These are phyloP conservation scores for Tetrao urogallus DNA, from an alignment of 2,113 vertebrate species.

Conservation along the genomic window DNA sequence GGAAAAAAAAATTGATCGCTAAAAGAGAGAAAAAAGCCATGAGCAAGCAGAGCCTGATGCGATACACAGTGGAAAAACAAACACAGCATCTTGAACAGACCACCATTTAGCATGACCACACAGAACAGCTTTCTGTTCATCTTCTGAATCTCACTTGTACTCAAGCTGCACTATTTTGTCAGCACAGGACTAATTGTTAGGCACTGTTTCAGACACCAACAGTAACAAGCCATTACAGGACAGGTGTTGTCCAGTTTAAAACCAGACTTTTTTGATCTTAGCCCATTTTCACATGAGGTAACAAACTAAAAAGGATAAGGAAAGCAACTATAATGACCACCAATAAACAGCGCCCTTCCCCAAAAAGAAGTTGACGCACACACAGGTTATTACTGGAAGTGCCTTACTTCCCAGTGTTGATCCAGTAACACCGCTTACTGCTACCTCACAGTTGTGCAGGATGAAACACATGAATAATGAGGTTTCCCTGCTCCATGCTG, in stretches of 20 bases:
- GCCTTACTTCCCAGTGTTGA: neutral
- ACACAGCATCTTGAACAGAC: neutral
- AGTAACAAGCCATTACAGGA: neutral
- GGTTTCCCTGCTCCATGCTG: neutral
- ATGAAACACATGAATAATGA: neutral
- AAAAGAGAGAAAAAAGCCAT: neutral
- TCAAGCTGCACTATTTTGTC: neutral
- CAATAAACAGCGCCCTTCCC: neutral
- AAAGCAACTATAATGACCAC: rapidly evolving
- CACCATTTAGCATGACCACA: neutral
- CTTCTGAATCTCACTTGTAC: neutral
- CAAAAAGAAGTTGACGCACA: neutral
- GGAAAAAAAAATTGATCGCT: rapidly evolving
- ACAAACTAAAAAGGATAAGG: neutral
- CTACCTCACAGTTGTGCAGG: neutral
- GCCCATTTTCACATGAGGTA: neutral
- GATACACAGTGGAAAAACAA: rapidly evolving
- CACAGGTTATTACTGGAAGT: neutral
- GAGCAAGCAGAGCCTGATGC: neutral
- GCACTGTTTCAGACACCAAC: neutral
- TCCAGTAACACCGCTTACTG: neutral
- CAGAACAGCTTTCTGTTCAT: neutral
- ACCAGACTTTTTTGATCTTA: neutral
- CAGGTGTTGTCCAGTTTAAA: neutral
- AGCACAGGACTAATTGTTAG: neutral